Percentiles rank a stretch among this genome's conserved stretches.
phyloP scores from a whole-genome alignment of 2,888 invertebrate species.

The Smittia aterrima region DNA sequence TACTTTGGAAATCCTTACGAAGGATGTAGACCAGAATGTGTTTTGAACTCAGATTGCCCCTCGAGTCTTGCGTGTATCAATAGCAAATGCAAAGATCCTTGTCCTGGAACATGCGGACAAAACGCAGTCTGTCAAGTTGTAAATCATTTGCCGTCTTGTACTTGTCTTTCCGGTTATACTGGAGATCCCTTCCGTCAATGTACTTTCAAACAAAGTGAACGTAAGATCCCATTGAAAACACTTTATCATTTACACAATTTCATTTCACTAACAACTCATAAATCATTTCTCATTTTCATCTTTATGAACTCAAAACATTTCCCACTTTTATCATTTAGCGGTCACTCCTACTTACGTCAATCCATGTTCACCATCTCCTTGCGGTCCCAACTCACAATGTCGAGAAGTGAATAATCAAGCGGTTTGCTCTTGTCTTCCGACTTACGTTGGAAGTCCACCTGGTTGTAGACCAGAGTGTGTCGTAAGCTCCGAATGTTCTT shows the following conservation, averaged over 20 bases:
- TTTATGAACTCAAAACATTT: constrained; percentile 56
- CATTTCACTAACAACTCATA: constrained; percentile 52
- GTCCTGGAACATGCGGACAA: constrained; percentile 76
- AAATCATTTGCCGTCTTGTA: constrained; percentile 67
- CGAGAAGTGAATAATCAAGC: constrained; percentile 60
- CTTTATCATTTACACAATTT: constrained; percentile 59
- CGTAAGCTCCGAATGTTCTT: constrained; percentile 58
- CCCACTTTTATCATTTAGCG: constrained; percentile 44
- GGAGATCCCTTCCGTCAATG: constrained; percentile 75
- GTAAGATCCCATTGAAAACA: constrained; percentile 63
- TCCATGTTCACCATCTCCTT: constrained; percentile 68
- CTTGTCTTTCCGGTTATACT: constrained; percentile 64
- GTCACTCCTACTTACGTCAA: constrained; percentile 48
- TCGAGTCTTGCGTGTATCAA: constrained; percentile 74
- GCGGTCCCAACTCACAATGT: constrained; percentile 67
- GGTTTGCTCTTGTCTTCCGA: constrained; percentile 61
- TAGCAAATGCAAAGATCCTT: constrained; percentile 80
- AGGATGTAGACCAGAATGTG: constrained; percentile 72
- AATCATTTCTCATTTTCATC: constrained; percentile 62
- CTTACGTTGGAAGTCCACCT: constrained; percentile 62
- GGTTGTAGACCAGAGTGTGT: constrained; percentile 61
- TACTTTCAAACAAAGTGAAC: constrained; percentile 52
- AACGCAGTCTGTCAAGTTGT: constrained; percentile 76
- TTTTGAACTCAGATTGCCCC: constrained; percentile 70
- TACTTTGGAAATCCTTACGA: constrained; percentile 77